A percentile compares a stretch with the other conserved stretches of the same genome.
These are phyloP conservation scores for Chauna torquata DNA, from an alignment of 2,113 vertebrate species.

Conservation along the genomic window DNA sequence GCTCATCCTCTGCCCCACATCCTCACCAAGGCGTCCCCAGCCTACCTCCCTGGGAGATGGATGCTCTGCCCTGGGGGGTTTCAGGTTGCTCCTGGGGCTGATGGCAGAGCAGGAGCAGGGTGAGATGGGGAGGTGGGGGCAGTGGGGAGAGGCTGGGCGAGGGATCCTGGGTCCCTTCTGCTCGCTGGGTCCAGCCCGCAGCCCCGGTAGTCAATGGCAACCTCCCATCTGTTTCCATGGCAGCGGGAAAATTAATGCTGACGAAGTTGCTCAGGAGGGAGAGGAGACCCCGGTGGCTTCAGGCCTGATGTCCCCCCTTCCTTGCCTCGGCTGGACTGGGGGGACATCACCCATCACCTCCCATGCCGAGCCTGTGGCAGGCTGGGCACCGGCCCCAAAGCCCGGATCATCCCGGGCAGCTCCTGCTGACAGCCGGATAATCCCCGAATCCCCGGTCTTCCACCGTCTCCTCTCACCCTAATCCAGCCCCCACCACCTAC, in stretches of 20 bases:
- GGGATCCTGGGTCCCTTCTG: not conserved
- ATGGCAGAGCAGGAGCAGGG: not conserved
- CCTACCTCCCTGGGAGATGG: not conserved
- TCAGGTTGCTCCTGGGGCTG: not conserved
- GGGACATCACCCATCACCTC: not conserved
- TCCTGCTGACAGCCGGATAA: fast-evolving
- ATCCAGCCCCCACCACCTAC: not conserved
- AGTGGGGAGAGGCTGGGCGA: not conserved
- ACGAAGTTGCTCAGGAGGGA: not conserved
- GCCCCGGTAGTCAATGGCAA: constrained; percentile 30
- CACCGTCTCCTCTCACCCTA: not conserved
- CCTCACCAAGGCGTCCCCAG: not conserved
- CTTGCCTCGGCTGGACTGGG: fast-evolving
- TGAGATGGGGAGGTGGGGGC: not conserved
- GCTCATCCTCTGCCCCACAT: not conserved
- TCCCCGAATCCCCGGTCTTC: not conserved
- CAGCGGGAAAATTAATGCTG: constrained; percentile 19
- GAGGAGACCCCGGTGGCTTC: not conserved
- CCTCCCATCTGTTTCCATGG: constrained; percentile 27
- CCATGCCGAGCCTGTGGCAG: not conserved
- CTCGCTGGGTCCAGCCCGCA: not conserved
- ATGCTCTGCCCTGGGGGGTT: not conserved
- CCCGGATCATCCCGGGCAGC: not conserved
- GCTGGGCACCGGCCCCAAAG: not conserved
- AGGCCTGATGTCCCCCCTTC: not conserved